Evolutionary conservation across 1,140 invertebrate species (phyloP).

Genomic region (Bombus sibiricus): DNA sequence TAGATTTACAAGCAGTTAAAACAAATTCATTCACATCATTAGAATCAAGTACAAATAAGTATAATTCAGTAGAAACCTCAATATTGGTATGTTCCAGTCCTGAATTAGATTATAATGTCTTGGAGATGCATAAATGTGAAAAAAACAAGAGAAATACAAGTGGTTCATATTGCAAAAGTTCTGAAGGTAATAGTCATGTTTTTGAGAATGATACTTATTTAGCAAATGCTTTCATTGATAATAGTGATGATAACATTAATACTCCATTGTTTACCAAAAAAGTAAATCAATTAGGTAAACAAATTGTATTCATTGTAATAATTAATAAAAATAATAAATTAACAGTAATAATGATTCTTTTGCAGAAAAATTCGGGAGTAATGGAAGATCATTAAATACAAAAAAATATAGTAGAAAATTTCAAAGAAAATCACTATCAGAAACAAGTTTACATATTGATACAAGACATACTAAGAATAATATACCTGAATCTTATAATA

Average conservation of each 20-base stretch:
- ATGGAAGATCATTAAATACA: not conserved
- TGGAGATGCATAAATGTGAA: not conserved
- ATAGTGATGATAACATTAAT: slow-evolving; percentile 9
- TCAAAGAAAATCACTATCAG: slow-evolving; percentile 53
- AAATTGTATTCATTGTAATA: not conserved
- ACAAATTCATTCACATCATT: not conserved
- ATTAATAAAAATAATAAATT: not conserved
- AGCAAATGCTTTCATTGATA: slow-evolving; percentile 43
- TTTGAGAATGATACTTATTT: slow-evolving; percentile 51
- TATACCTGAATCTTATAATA: not conserved
- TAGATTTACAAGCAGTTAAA: slow-evolving; percentile 9
- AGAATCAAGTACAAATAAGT: slow-evolving; percentile 4
- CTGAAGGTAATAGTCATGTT: not conserved
- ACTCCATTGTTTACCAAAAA: slow-evolving; percentile 5
- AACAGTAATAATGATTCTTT: not conserved
- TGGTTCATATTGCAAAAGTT: slow-evolving; percentile 5
- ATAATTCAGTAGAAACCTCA: slow-evolving; percentile 3
- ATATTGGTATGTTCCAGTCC: slow-evolving; percentile 58
- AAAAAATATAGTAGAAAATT: slow-evolving; percentile 36
- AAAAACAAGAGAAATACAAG: not conserved
- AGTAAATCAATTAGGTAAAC: slow-evolving; percentile 9
- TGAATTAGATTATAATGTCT: slow-evolving; percentile 32
- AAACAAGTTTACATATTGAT: slow-evolving; percentile 33
- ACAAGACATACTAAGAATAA: not conserved
- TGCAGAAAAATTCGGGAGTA: not conserved